Evolutionary conservation across 2,797 vertebrate species (phyloP).

Genomic region (Enteromius afrohamiltoni): DNA sequence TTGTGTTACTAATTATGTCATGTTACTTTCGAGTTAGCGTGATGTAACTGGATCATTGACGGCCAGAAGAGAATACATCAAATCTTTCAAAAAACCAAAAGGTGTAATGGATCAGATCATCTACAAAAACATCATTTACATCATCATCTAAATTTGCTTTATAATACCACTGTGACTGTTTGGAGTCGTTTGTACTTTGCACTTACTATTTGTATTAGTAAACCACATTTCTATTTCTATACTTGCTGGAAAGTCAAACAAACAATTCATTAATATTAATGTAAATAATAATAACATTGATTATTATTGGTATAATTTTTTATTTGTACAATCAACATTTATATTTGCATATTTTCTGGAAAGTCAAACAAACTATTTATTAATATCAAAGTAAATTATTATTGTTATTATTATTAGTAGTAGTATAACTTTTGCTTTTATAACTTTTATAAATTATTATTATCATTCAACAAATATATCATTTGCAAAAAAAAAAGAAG

Average conservation of each 20-base stretch:
- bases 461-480: neutral
- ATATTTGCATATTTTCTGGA: neutral
- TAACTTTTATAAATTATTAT: no score
- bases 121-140: neutral
- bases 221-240: neutral
- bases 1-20: neutral
- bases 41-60: neutral
- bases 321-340: neutral
- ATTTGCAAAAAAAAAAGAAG: no score
- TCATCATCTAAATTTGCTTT: neutral
- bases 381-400: neutral
- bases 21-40: no score
- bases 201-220: no score
- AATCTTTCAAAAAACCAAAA: neutral
- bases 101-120: neutral
- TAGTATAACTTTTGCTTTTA: neutral
- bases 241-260: neutral
- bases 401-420: neutral
- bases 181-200: no score
- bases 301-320: neutral
- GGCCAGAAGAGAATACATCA: neutral
- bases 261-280: neutral
- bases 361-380: neutral
- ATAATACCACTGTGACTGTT: neutral
- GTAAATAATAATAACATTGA: no score